Evolutionary conservation across 2,888 invertebrate genomes (phyloP).

Genomic region (Polydesmus complanatus): DNA sequence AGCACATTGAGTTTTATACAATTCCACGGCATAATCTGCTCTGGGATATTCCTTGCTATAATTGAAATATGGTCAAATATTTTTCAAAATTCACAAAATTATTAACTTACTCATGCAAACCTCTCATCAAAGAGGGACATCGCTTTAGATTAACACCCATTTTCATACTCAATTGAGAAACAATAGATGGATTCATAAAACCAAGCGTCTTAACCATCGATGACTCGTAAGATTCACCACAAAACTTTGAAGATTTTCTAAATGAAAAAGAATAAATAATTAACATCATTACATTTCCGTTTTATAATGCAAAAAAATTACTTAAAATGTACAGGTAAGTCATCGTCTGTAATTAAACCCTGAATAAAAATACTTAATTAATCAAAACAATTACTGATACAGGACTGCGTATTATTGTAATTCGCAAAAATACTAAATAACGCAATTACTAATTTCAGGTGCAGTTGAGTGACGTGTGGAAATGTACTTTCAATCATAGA

Average conservation of each 20-base stretch:
- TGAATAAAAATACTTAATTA: background rate
- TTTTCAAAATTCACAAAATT: background rate
- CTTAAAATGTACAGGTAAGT: conserved; percentile 15
- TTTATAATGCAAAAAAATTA: background rate
- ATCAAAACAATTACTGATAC: background rate
- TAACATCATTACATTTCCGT: background rate
- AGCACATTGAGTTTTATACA: conserved; percentile 16
- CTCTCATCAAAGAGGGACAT: conserved; percentile 15
- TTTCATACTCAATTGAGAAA: conserved; percentile 8
- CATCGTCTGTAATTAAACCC: conserved; percentile 17
- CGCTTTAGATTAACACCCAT: conserved; percentile 13
- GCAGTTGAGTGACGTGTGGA: background rate
- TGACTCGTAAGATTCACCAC: conserved; percentile 11
- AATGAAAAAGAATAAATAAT: background rate
- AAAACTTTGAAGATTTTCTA: background rate
- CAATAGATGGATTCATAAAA: conserved; percentile 17
- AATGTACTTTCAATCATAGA: conserved; percentile 11
- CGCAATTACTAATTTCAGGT: background rate
- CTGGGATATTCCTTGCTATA: conserved; percentile 12
- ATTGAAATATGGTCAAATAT: background rate
- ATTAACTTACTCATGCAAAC: conserved; percentile 15
- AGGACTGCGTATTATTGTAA: background rate
- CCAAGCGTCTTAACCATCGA: conserved; percentile 10
- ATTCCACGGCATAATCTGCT: conserved; percentile 15
- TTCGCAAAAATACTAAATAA: background rate